Evolutionary conservation across 2,113 vertebrate genomes (phyloP).

Genomic region (Corythornis cristatus): DNA sequence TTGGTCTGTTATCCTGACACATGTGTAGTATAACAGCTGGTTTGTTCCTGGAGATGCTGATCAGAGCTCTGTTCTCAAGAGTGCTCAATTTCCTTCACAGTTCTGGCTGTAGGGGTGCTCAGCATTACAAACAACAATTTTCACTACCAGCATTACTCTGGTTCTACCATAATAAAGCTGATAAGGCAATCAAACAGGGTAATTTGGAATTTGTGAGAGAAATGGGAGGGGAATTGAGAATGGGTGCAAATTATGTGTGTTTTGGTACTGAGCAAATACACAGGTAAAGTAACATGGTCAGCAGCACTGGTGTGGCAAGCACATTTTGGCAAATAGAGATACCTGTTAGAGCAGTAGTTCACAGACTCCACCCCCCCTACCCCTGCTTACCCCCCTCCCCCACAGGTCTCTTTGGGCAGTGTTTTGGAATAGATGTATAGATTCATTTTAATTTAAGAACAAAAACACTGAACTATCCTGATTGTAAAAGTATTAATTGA

Average conservation of each 20-base stretch:
- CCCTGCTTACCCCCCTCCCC: too few relatives aligned
- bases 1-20: slow-evolving; percentile 72
- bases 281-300: not conserved
- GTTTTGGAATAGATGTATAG: not conserved
- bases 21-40: slow-evolving; percentile 70
- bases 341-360: slow-evolving; percentile 29
- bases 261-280: not conserved
- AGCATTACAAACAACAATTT: slow-evolving; percentile 42
- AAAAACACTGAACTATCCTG: not conserved
- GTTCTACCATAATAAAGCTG: slow-evolving; percentile 37
- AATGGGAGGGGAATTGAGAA: not conserved
- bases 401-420: not conserved
- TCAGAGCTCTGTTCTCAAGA: slow-evolving; percentile 71
- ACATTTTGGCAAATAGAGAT: slow-evolving; percentile 4
- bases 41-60: slow-evolving; percentile 72
- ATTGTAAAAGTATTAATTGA: not conserved
- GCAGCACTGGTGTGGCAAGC: not conserved
- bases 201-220: not conserved
- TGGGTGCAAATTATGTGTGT: not conserved
- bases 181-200: slow-evolving; percentile 19
- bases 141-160: not conserved
- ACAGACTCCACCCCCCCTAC: too few relatives aligned
- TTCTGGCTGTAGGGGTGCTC: slow-evolving; percentile 54
- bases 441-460: not conserved
- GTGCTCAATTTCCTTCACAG: slow-evolving; percentile 73